Base-by-base conservation (phyloP, 2,113 vertebrate species). In the Phrynocephalus versicolor region DNA sequence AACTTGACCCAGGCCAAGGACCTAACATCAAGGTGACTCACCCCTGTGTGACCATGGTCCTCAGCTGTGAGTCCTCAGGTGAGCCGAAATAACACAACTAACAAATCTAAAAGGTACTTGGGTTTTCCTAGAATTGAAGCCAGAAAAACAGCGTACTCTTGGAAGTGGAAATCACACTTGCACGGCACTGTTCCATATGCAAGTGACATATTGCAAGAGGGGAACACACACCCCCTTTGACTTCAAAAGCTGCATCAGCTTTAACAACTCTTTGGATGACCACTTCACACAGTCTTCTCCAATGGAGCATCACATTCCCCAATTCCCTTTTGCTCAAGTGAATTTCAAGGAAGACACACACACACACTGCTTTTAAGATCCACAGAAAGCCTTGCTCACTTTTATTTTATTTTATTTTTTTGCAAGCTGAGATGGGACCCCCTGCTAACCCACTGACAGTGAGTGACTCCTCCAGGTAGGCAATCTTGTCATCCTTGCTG, bases 181-280 rank as follows among this genome's bases (percentile, higher is more conserved):
- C 45, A 51, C 45, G n/a, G n/a, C n/a, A n/a, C n/a, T n/a, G n/a
- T n/a, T n/a, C n/a, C n/a, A n/a, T n/a, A n/a, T n/a, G n/a, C n/a
- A n/a, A n/a, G n/a, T n/a, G n/a, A n/a, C n/a, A n/a, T n/a, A n/a
- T n/a, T n/a, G n/a, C n/a, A n/a, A n/a, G n/a, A n/a, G n/a, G n/a
- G n/a, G n/a, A n/a, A n/a, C n/a, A n/a, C n/a, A n/a, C 25, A 60
- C 15, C 14, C 65, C 27, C 7, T 15, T 58, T 71, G 65, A 72
- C 88, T 91, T 86, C 79, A 81, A 90, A 93, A 89, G 27, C 69
- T 93, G 65, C 84, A 83, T 57, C 1, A 77, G 86, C 84, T 83
- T 88, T 69, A 82, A 67, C 76, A 88, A 37, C 57, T 90, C 81
- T 91, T 93, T 90, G 55, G 62, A 90, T 87, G 89, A 89, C 85